These are phyloP conservation scores for Scolopax bukidnonensis DNA, from an alignment of 2,797 vertebrate species.

Conservation along the genomic window DNA sequence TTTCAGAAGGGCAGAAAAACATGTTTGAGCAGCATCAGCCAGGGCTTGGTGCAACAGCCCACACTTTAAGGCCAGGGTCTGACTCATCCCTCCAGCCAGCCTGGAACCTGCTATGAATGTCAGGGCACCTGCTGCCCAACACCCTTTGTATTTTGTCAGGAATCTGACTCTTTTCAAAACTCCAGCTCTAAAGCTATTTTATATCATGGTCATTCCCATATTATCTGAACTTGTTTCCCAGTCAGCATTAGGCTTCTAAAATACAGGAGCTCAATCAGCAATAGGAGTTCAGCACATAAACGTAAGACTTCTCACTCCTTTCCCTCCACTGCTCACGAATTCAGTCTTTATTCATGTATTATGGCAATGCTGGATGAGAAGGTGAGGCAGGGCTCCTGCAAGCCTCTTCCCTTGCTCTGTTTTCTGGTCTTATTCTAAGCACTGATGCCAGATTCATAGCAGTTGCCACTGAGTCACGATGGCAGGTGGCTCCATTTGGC, in stretches of 20 bases:
- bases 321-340: not conserved
- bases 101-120: not conserved
- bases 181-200: not conserved
- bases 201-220: not conserved
- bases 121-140: not conserved
- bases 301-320: not conserved
- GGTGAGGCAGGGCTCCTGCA: not conserved
- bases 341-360: not conserved
- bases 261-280: not conserved
- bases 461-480: constrained; percentile 1
- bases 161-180: not conserved
- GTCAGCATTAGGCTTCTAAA: not conserved
- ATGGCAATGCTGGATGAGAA: not conserved
- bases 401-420: not conserved
- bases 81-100: not conserved
- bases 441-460: not conserved
- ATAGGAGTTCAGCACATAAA: not conserved
- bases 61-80: not conserved
- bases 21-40: not conserved
- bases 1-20: not conserved
- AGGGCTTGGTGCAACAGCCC: not conserved
- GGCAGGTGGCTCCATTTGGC: not conserved
- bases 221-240: not conserved
- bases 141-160: not conserved
- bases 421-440: not conserved